Percentiles rank a stretch among this genome's conserved stretches.
These are phyloP conservation scores for Galeruca laticollis DNA, from an alignment of 2,888 invertebrate species.

Conservation along the genomic window DNA sequence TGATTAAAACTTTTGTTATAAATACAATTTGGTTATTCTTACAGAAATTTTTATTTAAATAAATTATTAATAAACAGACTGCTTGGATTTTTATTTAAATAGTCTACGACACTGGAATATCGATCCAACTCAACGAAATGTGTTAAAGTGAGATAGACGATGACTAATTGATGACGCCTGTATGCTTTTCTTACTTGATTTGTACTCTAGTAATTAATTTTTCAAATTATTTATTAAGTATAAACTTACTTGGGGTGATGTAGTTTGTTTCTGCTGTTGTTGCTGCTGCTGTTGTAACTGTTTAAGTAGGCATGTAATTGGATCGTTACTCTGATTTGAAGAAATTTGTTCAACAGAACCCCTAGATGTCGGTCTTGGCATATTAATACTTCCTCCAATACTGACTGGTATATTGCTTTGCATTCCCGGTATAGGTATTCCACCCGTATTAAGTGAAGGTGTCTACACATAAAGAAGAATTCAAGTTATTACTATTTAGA, in stretches of 20 bases:
- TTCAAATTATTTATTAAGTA: neutral
- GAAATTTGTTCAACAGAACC: slow-evolving; percentile 52
- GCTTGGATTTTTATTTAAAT: too few relatives aligned
- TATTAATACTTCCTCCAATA: slow-evolving; percentile 47
- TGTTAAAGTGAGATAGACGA: too few relatives aligned
- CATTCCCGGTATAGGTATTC: slow-evolving; percentile 47
- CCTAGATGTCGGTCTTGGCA: slow-evolving; percentile 53
- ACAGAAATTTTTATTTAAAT: too few relatives aligned
- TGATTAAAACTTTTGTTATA: too few relatives aligned
- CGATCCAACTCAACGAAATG: too few relatives aligned
- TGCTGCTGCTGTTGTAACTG: slow-evolving; percentile 68
- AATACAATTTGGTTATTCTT: too few relatives aligned
- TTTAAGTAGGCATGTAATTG: slow-evolving; percentile 68
- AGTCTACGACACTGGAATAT: too few relatives aligned
- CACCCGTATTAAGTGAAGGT: slow-evolving; percentile 36
- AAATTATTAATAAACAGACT: too few relatives aligned
- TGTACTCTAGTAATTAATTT: too few relatives aligned
- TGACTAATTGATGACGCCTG: too few relatives aligned
- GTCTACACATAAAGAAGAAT: slow-evolving; percentile 3
- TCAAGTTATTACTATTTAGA: neutral
- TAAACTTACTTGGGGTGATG: slow-evolving; percentile 50
- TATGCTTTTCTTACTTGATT: too few relatives aligned
- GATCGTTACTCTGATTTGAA: slow-evolving; percentile 64
- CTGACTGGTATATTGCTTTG: slow-evolving; percentile 47
- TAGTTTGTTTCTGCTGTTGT: slow-evolving; percentile 59